Evolutionary conservation across 30 jellyfish, hydroid and myxozoan species (phyloP), one percentile per base, ranked within the genome.

Genomic region (Pelagia noctiluca): DNA sequence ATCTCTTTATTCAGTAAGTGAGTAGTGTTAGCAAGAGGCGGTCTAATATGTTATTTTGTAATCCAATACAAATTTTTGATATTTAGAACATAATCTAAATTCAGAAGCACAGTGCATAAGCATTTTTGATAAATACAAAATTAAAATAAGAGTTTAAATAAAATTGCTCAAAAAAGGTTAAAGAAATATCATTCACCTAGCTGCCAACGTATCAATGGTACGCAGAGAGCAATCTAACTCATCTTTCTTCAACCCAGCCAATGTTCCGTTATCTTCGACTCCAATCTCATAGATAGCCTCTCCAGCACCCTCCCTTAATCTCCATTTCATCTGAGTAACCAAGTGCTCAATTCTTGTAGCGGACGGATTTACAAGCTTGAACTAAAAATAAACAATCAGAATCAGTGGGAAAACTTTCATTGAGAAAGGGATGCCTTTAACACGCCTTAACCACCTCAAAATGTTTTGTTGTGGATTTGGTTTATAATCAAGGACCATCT

Each of bases 241-340:
- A 7, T 84, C 96, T 64, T 70, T 83, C n/a, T 90, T 65, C 52
- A 94, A 76, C 0, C 99, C 99, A 50, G 96, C 64, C 23, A 94
- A 83, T 33, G 73, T 60, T 2, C 99, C 99, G 63, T 83, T 94
- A 61, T 94, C 99, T 83, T 88, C 96, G 33, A 94, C 99, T 11
- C 99, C 99, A 50, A 94, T 94, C 67, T 88, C 99, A 83, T 94
- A 94, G 50, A 94, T 87, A 35, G 99, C 99, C 73, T 94, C 97
- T 0, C 99, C 99, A 0, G 78, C 88, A 19, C 99, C 99, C 66
- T 94, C 99, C 47, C 85, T 68, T 31, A 94, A 80, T 47, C 99
- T 75, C 99, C 99, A 94, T 78, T 94, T 94, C 99, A 94, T 94
- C 46, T 94, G 99, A 1, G 99, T 94, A 5, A 94, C 91, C 73